Percentiles rank a stretch among this genome's conserved stretches.
Conservation (phyloP, 2,113 vertebrate species). For the Smithornis capensis region DNA sequence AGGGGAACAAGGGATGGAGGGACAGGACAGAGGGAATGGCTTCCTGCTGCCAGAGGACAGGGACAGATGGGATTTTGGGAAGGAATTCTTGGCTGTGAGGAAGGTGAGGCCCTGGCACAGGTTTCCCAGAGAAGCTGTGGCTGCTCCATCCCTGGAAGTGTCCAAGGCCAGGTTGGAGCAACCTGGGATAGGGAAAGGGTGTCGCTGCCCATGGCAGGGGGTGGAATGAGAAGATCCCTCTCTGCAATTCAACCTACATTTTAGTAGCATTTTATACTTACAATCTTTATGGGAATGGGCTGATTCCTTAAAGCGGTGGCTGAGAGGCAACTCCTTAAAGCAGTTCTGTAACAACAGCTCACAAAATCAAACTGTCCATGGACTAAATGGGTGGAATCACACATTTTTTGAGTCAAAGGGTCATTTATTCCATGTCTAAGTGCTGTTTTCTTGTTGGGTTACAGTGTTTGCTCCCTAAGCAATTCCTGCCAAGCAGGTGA, state of each 20-base stretch:
- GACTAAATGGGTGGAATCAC: not conserved
- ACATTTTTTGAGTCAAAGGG: not conserved
- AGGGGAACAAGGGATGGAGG: not conserved
- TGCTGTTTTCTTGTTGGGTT: not conserved
- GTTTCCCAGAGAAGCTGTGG: not conserved
- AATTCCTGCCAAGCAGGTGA: not conserved
- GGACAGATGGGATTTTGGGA: rapidly evolving
- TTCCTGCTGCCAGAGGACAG: not conserved
- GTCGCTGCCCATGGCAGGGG: not conserved
- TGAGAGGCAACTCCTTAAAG: not conserved
- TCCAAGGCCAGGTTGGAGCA: not conserved
- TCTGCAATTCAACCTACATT: not conserved
- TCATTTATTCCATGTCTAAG: not conserved
- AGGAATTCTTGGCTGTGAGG: rapidly evolving
- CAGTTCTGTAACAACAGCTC: not conserved
- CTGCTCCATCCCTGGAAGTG: not conserved
- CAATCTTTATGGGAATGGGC: rapidly evolving
- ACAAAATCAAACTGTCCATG: not conserved
- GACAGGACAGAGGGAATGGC: not conserved
- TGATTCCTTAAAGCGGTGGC: not conserved
- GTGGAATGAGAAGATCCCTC: not conserved
- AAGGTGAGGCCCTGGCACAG: rapidly evolving
- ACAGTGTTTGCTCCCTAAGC: not conserved
- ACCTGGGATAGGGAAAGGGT: not conserved
- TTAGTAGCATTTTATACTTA: not conserved